Conservation (phyloP, 2,888 invertebrate genomes). For the Melipona beecheii region DNA sequence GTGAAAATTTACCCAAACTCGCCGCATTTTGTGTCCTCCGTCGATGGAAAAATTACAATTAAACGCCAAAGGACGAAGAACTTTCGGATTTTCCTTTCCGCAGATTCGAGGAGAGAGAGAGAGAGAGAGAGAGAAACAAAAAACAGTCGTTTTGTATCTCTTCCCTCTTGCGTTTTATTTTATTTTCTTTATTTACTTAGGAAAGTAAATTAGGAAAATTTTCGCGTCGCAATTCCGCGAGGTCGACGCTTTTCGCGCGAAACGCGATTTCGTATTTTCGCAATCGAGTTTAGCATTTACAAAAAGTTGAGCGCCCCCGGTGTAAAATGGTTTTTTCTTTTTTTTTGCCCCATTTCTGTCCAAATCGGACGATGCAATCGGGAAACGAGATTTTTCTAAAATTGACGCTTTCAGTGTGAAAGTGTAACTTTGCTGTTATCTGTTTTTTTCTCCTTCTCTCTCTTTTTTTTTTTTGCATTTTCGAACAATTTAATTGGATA, state of each 20-base stretch:
- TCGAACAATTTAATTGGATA: neutral
- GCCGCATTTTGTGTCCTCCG: too few species aligned
- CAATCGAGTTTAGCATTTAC: neutral
- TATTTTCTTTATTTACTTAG: too few species aligned
- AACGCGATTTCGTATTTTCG: neutral
- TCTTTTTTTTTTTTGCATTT: too few species aligned
- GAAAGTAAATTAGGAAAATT: too few species aligned
- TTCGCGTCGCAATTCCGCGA: neutral
- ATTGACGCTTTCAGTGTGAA: neutral
- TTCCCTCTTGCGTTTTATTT: neutral
- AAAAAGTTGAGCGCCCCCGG: neutral
- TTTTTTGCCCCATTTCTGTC: neutral
- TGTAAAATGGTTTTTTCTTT: neutral
- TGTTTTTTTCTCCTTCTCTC: too few species aligned
- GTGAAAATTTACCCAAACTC: too few species aligned
- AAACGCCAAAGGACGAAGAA: neutral
- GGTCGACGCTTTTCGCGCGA: neutral
- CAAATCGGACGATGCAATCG: accelerated
- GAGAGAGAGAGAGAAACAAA: too few species aligned
- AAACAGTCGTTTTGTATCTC: neutral
- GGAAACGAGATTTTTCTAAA: neutral
- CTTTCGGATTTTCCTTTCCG: too few species aligned
- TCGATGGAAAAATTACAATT: too few species aligned
- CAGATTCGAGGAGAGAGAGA: too few species aligned
- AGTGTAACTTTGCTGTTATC: neutral